Conservation (phyloP, 2,888 invertebrate species). For the Allolobophora icterica region DNA sequence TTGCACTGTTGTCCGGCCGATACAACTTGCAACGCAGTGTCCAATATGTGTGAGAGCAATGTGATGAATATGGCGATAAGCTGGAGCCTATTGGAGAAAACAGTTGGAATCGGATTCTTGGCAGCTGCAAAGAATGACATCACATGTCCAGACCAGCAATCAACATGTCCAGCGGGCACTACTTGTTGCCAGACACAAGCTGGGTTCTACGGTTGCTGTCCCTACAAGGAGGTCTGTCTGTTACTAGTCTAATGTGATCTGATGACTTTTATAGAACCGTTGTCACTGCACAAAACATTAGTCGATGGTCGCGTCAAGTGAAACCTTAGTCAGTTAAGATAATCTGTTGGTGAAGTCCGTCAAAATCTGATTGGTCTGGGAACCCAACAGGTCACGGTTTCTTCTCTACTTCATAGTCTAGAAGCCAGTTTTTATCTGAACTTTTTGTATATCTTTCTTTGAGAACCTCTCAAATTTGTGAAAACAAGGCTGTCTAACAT, state of each 20-base stretch:
- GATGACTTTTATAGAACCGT: not conserved
- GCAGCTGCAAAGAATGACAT: not conserved
- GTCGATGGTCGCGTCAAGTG: not conserved
- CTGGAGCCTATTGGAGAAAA: not conserved
- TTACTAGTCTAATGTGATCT: not conserved
- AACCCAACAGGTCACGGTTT: not conserved
- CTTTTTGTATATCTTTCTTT: not conserved
- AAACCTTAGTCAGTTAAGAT: not conserved
- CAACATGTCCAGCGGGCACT: conserved; percentile 50
- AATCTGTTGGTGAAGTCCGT: not conserved
- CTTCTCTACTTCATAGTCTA: not conserved
- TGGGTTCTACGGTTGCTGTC: conserved; percentile 60
- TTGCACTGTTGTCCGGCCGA: conserved; percentile 57
- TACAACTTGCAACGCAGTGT: conserved; percentile 49
- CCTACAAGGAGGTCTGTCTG: conserved; percentile 48
- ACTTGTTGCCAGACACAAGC: conserved; percentile 56
- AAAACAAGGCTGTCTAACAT: not conserved
- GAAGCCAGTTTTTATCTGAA: not conserved
- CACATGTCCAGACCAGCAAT: conserved; percentile 40
- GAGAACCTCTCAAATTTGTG: not conserved
- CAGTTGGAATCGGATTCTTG: not conserved
- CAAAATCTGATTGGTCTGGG: not conserved
- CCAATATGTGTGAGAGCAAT: conserved; percentile 20
- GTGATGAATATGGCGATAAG: not conserved
- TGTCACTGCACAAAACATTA: not conserved